phyloP scores from a whole-genome alignment of 2,113 vertebrate species.

The Poeciliopsis prolifica region DNA sequence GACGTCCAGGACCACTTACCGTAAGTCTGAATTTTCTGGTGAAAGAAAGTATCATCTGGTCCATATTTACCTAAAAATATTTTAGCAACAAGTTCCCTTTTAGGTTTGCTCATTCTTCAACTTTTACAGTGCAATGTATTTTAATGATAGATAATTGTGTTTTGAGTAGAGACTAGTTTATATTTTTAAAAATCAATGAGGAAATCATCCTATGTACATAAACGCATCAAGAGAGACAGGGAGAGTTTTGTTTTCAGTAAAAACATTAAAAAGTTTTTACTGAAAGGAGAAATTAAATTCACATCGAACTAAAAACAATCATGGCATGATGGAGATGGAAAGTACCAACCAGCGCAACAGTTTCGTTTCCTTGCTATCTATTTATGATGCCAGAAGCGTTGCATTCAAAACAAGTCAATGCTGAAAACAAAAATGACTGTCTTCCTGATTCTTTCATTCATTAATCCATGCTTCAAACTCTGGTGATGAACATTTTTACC shows the following conservation, averaged over 20 bases:
- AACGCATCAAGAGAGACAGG: background rate
- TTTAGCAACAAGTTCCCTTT: background rate
- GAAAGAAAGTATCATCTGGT: background rate
- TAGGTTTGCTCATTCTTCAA: background rate
- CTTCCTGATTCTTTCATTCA: background rate
- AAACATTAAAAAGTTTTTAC: background rate
- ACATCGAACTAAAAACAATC: background rate
- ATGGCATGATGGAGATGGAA: background rate
- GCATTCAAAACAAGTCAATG: background rate
- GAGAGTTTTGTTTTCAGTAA: too few species aligned
- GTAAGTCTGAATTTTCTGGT: slow-evolving; percentile 23
- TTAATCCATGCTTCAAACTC: background rate
- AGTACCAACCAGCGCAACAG: background rate
- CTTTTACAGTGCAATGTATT: background rate
- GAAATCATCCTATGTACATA: background rate
- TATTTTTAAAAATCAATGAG: background rate
- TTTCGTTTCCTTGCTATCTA: background rate
- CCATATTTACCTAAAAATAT: background rate
- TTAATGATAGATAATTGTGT: background rate
- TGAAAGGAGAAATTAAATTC: background rate
- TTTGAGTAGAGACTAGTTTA: background rate
- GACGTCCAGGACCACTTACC: slow-evolving; percentile 41
- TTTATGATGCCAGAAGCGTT: background rate
- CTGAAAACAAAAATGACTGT: background rate
- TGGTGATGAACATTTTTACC: too few species aligned